phyloP scores from a whole-genome alignment of 2,888 invertebrate genomes.

The Lysandra coridon region DNA sequence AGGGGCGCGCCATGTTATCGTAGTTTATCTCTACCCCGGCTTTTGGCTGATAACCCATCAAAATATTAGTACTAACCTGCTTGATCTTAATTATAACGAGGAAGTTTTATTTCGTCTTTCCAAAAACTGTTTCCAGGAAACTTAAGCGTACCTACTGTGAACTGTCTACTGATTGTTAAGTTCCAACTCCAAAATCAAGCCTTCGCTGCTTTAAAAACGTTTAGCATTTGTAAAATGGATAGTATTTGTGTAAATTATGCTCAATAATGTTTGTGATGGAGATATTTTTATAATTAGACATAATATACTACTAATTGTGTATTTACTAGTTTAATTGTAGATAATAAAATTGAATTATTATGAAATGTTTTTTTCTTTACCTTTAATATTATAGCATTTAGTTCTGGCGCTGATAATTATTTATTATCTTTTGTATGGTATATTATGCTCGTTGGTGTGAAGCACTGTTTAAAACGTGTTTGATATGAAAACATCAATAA shows the following conservation, averaged over 20 bases:
- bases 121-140: background rate
- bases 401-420: too few species aligned
- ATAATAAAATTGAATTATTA: constrained; percentile 45
- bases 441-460: background rate
- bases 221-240: constrained; percentile 56
- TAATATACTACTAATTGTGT: constrained; percentile 50
- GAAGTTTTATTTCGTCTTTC: background rate
- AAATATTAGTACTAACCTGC: background rate
- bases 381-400: background rate
- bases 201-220: constrained; percentile 49
- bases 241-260: constrained; percentile 40
- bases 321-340: constrained; percentile 48
- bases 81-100: background rate
- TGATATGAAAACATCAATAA: too few species aligned
- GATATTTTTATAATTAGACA: constrained; percentile 53
- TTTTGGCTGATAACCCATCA: background rate
- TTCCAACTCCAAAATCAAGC: constrained; percentile 1
- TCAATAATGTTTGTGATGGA: constrained; percentile 49
- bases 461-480: too few species aligned
- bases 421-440: background rate
- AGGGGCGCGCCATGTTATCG: too few species aligned
- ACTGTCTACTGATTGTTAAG: background rate
- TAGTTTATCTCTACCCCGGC: background rate
- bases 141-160: background rate
- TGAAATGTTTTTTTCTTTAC: background rate